Conservation (phyloP, 2,797 vertebrate species). For the Neosilurus hyrtlii region DNA sequence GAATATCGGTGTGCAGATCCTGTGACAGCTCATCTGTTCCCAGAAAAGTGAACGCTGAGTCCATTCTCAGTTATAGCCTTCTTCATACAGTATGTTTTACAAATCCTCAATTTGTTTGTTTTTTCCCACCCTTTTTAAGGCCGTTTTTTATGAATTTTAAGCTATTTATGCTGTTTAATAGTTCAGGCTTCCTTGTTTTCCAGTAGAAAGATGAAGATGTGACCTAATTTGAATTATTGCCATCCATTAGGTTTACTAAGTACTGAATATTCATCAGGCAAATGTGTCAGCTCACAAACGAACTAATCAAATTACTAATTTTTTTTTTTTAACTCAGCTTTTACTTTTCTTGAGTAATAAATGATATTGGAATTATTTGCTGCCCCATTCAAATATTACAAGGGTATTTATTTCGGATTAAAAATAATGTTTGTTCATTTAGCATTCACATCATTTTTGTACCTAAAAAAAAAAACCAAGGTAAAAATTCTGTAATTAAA, state of each 20-base stretch:
- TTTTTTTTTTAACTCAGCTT: neutral
- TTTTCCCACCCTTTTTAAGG: neutral
- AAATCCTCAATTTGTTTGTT: neutral
- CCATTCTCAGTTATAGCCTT: conserved; percentile 50
- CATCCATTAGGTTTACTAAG: neutral
- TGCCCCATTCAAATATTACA: conserved; percentile 7
- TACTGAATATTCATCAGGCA: neutral
- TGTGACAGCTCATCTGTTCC: conserved; percentile 68
- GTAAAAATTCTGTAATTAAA: neutral
- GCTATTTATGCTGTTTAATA: conserved; percentile 27
- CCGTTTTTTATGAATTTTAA: neutral
- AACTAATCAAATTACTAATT: neutral
- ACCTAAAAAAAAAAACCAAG: conserved; percentile 11
- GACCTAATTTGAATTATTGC: neutral
- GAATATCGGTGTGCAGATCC: conserved; percentile 61
- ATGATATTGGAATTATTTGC: neutral
- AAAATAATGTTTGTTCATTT: conserved; percentile 9
- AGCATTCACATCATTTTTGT: conserved; percentile 17
- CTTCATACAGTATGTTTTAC: conserved; percentile 44
- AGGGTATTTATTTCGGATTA: neutral
- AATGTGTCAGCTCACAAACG: neutral
- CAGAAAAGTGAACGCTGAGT: conserved; percentile 60
- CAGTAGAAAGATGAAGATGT: too few relatives aligned
- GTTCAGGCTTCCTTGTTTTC: conserved; percentile 47
- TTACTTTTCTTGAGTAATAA: conserved; percentile 27